Evolutionary conservation across 2,797 vertebrate species (phyloP), one percentile per base, ranked within the genome.

Genomic region (Muscicapa striata): DNA sequence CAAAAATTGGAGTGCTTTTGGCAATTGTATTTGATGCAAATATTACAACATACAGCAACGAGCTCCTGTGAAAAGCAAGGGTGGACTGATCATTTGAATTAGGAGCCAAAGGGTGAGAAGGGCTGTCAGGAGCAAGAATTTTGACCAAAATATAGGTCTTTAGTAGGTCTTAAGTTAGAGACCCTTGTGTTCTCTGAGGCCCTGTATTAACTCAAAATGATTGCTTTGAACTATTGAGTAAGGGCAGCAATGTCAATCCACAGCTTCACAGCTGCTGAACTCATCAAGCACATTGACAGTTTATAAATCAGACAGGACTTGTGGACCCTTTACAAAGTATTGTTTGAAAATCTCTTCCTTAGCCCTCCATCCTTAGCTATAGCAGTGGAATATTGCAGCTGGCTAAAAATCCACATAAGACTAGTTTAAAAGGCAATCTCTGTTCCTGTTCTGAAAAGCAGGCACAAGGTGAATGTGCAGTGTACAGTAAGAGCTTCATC

Each of bases 1-100:
- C 58, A 75, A 59, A 92, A 97, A 97, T 84, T 90, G 69, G 88
- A 94, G 57, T 4, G 89, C 83, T 76, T 91, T 94, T 87, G 67
- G 54, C 43, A 1, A 72, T 51, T 87, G 40, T 82, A 24, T 84
- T 81, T 95, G 79, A 90, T 13, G 24, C 48, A 93, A 90, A 80
- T 54, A 30, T 84, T 91, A 64, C 40, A 52, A 67, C 0, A 0
- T 74, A 62, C 27, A 66, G 51, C 81, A 82, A n/a, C 1, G 9
- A 89, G n/a, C 55, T 84, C 55, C 64, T 43, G 26, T 90, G 77
- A 83, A 93, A 93, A 78, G 52, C 72, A 43, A 68, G 57, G n/a
- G 23, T 68, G 84, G 49, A 54, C 24, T 78, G 90, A 49, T 89
- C 9, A 3, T 67, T 94, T 95, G 51, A 89, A 73, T 72, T 89